phyloP scores from a whole-genome alignment of 2,113 vertebrate species.

The Mesocricetus auratus region DNA sequence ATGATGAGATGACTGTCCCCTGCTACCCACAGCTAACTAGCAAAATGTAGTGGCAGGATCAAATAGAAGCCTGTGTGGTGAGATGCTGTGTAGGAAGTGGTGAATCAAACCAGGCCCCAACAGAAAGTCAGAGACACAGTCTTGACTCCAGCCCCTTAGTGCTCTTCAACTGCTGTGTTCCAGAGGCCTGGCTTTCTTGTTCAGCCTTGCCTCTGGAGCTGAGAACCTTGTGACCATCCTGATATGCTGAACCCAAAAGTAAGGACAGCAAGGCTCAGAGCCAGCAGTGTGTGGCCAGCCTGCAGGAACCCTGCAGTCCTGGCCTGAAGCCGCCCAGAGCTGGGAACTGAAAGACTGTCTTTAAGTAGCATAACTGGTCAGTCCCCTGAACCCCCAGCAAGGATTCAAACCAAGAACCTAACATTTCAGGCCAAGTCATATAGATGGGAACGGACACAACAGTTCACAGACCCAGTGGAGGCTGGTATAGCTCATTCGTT shows the following conservation, averaged over 20 bases:
- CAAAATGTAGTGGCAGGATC: neutral
- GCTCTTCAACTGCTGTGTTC: neutral
- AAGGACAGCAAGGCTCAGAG: neutral
- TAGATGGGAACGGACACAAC: neutral
- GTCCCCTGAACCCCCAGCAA: neutral
- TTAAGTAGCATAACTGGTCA: neutral
- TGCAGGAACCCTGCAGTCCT: neutral
- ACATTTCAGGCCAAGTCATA: neutral
- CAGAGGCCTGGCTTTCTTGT: neutral
- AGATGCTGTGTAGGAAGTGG: neutral
- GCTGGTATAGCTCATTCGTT: neutral
- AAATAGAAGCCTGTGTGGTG: neutral
- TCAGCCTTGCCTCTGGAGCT: neutral
- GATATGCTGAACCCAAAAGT: neutral
- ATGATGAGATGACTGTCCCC: neutral
- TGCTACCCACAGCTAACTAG: neutral
- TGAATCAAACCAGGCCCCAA: neutral
- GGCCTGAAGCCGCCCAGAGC: neutral
- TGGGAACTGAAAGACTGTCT: neutral
- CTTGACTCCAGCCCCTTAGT: neutral
- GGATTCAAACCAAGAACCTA: neutral
- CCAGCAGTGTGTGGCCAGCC: neutral
- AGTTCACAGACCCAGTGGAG: neutral
- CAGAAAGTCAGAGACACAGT: neutral
- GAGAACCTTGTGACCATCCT: neutral